Evolutionary conservation across 2,888 invertebrate genomes (phyloP).

Genomic region (Punctoribates punctum): DNA sequence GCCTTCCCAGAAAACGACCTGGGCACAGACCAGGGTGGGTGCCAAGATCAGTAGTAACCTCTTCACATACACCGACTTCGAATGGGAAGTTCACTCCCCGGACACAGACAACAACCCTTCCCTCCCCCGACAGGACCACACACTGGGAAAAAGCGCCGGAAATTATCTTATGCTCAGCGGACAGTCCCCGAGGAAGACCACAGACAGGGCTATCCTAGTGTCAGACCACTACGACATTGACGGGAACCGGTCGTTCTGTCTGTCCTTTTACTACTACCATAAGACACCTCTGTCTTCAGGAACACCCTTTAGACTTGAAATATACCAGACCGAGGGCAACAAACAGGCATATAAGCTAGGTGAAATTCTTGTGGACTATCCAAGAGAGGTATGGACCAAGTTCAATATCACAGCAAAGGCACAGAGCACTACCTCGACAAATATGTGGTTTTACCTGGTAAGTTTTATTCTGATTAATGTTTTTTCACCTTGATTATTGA

Average conservation of each 20-base stretch:
- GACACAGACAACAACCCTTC: background rate
- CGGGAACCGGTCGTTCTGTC: background rate
- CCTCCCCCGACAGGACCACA: background rate
- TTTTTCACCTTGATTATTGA: background rate
- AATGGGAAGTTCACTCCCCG: background rate
- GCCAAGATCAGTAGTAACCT: background rate
- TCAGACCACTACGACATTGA: constrained; percentile 42
- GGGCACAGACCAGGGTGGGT: background rate
- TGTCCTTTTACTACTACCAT: background rate
- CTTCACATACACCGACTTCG: background rate
- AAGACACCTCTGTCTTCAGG: no score
- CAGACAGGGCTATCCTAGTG: background rate
- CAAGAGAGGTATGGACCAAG: background rate
- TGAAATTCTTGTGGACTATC: background rate
- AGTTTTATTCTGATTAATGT: background rate
- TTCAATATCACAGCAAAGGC: background rate
- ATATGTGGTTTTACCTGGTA: constrained; percentile 26
- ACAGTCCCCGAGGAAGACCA: no score
- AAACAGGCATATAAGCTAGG: background rate
- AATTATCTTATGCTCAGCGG: background rate
- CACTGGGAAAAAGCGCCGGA: background rate
- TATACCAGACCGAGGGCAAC: constrained; percentile 6
- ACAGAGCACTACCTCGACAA: background rate
- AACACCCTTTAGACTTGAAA: background rate
- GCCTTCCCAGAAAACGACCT: background rate